Conservation (phyloP, 2,888 invertebrate genomes). For the Morpho helenor region DNA sequence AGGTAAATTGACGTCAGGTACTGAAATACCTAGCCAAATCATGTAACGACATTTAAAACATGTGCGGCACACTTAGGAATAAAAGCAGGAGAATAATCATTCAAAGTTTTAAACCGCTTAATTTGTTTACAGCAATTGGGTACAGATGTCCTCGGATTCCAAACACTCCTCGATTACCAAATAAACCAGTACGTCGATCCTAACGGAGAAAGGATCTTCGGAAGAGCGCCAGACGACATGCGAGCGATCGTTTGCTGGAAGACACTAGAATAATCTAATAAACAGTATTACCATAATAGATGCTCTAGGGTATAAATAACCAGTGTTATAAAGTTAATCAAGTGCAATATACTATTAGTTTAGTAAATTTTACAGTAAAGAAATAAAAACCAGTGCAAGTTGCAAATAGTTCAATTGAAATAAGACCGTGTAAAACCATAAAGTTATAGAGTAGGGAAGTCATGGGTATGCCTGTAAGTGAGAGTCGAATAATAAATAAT, state of each 20-base stretch:
- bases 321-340: not conserved
- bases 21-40: not conserved
- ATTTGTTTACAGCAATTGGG: slow-evolving; percentile 85
- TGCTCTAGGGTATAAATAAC: not conserved
- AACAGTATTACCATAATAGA: not conserved
- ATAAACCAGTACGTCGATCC: slow-evolving; percentile 87
- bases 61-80: too few relatives aligned
- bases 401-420: too few relatives aligned
- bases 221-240: slow-evolving; percentile 86
- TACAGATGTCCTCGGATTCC: slow-evolving; percentile 87
- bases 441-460: too few relatives aligned
- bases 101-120: not conserved
- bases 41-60: too few relatives aligned
- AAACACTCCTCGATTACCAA: slow-evolving; percentile 87
- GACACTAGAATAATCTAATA: slow-evolving; percentile 47
- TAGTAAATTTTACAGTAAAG: not conserved
- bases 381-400: too few relatives aligned
- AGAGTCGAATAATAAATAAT: too few relatives aligned
- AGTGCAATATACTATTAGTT: not conserved
- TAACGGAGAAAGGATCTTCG: slow-evolving; percentile 87
- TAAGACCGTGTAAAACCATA: too few relatives aligned
- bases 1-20: not conserved
- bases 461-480: too few relatives aligned
- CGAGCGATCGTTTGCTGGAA: slow-evolving; percentile 90
- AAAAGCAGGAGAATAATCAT: not conserved